Conservation (phyloP, 2,113 vertebrate genomes). For the Psilopogon haemacephalus region DNA sequence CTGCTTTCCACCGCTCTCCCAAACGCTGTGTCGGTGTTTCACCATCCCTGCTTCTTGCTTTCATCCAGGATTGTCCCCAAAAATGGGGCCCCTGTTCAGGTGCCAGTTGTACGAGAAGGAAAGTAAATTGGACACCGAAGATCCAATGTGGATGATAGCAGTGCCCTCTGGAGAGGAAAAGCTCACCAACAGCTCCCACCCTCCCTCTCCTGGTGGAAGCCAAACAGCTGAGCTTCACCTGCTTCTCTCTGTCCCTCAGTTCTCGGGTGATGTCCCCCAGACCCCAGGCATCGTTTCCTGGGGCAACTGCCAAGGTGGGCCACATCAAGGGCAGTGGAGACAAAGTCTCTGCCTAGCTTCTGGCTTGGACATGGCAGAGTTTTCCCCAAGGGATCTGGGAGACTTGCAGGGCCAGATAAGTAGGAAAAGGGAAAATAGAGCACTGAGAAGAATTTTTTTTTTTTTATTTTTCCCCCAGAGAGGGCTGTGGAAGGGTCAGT, state of each 20-base stretch:
- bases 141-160: too few relatives aligned
- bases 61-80: too few relatives aligned
- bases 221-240: background rate
- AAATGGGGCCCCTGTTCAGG: too few relatives aligned
- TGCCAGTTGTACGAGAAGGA: too few relatives aligned
- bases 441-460: background rate
- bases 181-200: background rate
- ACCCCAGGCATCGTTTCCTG: background rate
- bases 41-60: too few relatives aligned
- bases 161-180: background rate
- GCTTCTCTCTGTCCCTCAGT: background rate
- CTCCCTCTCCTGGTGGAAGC: background rate
- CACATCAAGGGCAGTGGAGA: background rate
- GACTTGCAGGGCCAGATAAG: background rate
- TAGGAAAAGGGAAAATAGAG: background rate
- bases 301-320: fast-evolving
- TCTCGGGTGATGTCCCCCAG: background rate
- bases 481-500: background rate
- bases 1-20: too few relatives aligned
- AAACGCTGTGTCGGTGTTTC: too few relatives aligned
- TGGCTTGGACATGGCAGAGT: background rate
- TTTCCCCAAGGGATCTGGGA: background rate
- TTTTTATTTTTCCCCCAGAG: background rate
- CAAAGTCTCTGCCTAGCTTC: background rate
- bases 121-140: too few relatives aligned